Evolutionary conservation across 2,797 vertebrate species (phyloP), one percentile per base, ranked within the genome.

Genomic region (Sandelia bainsii): DNA sequence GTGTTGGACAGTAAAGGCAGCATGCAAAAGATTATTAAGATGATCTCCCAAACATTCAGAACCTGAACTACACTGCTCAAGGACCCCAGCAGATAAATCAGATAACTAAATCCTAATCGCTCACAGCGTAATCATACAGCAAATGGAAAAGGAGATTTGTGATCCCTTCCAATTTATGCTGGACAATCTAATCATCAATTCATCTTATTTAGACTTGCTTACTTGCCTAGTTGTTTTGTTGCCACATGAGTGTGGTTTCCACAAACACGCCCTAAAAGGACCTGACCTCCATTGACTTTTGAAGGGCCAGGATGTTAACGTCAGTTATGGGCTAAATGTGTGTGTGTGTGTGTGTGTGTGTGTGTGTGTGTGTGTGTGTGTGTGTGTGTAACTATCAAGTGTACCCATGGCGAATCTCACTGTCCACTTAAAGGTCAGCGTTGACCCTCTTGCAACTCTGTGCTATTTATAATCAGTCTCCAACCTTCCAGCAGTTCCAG

Each of bases 401-500:
- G 76, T 53, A 78, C 66, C 78, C 14, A 4, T 72, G 72, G 79
- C 61, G 69, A 86, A 81, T 84, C 81, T 83, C 68, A 42, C 70
- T 76, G 85, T 83, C 85, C 77, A 85, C 77, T 88, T 82, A 93
- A 92, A 92, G 89, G 85, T 91, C 87, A 91, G 50, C 3, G 13
- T 32, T 61, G 78, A 88, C 87, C 87, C 81, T 80, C 68, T 77
- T 60, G 42, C 72, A 83, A 84, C 72, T 83, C 79, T 61, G 72
- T 19, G 83, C 90, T 90, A 87, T 92, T 93, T 91, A 91, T 90
- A 90, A 84, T 69, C 69, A 79, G 48, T 50, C 60, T 62, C 59
- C 68, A 63, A 85, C 83, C 84, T 87, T 86, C 70, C 51, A 85
- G 70, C 72, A 67, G 62, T 62, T 77, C 60, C 19, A 64, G 48